Conservation (phyloP, 2,888 invertebrate genomes). For the Sturmia bella region DNA sequence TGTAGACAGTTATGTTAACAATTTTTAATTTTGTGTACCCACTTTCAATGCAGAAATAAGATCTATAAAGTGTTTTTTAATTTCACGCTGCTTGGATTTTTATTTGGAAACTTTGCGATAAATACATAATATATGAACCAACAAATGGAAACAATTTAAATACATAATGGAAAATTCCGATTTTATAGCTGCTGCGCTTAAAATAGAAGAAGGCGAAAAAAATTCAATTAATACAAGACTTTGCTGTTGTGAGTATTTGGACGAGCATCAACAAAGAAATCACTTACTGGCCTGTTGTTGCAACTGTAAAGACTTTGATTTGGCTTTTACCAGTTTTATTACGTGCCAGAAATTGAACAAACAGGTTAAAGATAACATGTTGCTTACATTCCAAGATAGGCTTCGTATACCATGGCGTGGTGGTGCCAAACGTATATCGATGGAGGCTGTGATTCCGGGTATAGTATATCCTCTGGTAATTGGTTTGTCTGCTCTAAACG, state of each 20-base stretch:
- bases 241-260: conserved; percentile 85
- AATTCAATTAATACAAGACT: conserved; percentile 75
- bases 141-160: conserved; percentile 1
- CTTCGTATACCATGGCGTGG: conserved; percentile 84
- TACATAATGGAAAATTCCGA: conserved; percentile 50
- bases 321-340: conserved; percentile 81
- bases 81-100: conserved; percentile 62
- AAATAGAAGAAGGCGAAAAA: conserved; percentile 62
- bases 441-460: conserved; percentile 83
- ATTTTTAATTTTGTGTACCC: conserved; percentile 7
- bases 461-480: conserved; percentile 82
- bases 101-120: conserved; percentile 7
- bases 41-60: background rate
- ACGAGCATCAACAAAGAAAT: conserved; percentile 81
- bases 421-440: conserved; percentile 83
- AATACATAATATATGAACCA: background rate
- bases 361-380: conserved; percentile 76
- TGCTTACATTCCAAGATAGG: conserved; percentile 83
- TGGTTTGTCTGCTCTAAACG: conserved; percentile 82
- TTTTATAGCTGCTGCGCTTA: conserved; percentile 49
- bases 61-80: conserved; percentile 24
- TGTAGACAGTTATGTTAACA: background rate
- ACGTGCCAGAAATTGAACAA: conserved; percentile 56
- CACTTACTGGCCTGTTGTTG: conserved; percentile 85
- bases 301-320: conserved; percentile 84